Percentiles rank a stretch among this genome's conserved stretches.
Conservation (phyloP, 2,113 vertebrate species). For the Erpornis zantholeuca region DNA sequence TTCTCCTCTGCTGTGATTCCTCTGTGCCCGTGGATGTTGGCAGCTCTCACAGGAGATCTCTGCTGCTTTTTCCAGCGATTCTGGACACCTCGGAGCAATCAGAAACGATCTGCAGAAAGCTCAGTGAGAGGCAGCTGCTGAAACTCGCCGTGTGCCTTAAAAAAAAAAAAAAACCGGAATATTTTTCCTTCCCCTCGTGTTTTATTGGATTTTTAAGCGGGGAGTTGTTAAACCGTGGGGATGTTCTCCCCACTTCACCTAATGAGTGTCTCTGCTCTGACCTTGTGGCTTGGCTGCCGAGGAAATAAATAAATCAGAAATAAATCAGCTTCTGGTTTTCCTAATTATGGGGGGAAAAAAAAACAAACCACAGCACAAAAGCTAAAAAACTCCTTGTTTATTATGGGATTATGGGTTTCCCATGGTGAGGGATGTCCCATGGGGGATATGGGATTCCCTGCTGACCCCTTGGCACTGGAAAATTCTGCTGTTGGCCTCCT, state of each 20-base stretch:
- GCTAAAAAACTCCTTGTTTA: too few species aligned
- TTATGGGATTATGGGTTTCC: too few species aligned
- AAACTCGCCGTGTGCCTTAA: neutral
- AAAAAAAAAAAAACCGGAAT: neutral
- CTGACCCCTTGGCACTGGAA: too few species aligned
- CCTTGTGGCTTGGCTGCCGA: neutral
- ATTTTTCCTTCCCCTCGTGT: neutral
- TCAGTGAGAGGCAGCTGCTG: neutral
- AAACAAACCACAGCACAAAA: too few species aligned
- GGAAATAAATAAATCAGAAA: neutral
- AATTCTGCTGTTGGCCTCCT: too few species aligned
- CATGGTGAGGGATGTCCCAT: neutral
- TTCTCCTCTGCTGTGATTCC: neutral
- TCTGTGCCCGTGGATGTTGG: neutral
- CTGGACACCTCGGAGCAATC: neutral
- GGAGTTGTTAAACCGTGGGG: neutral
- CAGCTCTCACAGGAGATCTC: neutral
- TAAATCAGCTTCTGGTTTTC: neutral
- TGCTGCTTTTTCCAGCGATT: neutral
- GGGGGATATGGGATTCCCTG: too few species aligned
- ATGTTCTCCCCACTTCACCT: neutral
- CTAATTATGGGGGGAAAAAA: neutral
- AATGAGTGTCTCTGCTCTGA: neutral
- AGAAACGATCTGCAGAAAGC: conserved; percentile 8
- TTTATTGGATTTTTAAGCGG: neutral